These are phyloP conservation scores for Trogon surrucura DNA, from an alignment of 2,113 vertebrate genomes.

Conservation along the genomic window DNA sequence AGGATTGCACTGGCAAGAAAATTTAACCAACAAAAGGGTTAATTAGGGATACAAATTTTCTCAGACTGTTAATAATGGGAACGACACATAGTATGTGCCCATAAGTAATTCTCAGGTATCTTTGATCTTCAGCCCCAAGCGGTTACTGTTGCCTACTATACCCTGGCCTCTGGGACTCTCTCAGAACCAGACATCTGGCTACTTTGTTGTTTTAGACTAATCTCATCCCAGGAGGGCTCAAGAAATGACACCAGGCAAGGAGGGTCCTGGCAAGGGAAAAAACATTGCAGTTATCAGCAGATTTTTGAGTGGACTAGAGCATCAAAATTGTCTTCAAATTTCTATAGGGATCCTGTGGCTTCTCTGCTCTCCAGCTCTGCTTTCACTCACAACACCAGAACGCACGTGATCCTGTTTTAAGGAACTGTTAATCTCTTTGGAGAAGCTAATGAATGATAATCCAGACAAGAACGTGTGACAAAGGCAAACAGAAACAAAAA, in stretches of 20 bases:
- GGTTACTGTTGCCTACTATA: constrained; percentile 90
- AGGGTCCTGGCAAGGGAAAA: constrained; percentile 98
- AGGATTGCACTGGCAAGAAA: constrained; percentile 52
- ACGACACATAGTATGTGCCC: constrained; percentile 95
- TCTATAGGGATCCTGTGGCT: constrained; percentile 81
- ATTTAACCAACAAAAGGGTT: constrained; percentile 96
- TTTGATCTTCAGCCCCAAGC: constrained; percentile 97
- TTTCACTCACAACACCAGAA: constrained; percentile 37
- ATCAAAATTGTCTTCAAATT: constrained; percentile 91
- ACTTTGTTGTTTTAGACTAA: constrained; percentile 99
- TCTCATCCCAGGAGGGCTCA: constrained; percentile 92
- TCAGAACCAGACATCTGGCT: constrained; percentile 99
- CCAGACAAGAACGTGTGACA: neutral
- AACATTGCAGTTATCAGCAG: constrained; percentile 83
- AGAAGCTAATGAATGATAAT: constrained; percentile 64
- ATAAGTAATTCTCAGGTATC: constrained; percentile 99
- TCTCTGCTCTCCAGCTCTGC: constrained; percentile 2
- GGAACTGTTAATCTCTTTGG: constrained; percentile 59
- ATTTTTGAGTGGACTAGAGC: constrained; percentile 89
- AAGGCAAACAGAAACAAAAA: constrained; percentile 22
- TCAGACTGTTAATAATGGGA: constrained; percentile 98
- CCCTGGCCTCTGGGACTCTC: constrained; percentile 93
- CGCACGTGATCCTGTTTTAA: constrained; percentile 37
- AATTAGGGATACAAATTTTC: constrained; percentile 99
- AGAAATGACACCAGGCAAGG: constrained; percentile 94